Conservation (phyloP, 2,888 invertebrate species). For the Disparrhopalites patrizii region DNA sequence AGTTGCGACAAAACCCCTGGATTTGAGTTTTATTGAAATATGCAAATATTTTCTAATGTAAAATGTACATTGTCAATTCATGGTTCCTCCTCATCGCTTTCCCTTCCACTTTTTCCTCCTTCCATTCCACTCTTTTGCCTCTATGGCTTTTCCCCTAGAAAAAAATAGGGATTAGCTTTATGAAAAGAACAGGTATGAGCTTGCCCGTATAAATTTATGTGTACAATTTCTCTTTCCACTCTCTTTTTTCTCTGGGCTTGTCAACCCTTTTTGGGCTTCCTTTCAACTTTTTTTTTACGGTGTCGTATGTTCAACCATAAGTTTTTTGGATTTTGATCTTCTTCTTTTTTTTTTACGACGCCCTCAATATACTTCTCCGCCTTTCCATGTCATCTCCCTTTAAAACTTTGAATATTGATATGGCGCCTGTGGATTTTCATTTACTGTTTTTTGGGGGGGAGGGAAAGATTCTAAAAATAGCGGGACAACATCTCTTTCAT, state of each 20-base stretch:
- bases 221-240: neutral
- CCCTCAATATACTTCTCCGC: too few species aligned
- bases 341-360: too few species aligned
- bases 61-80: constrained; percentile 2
- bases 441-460: too few species aligned
- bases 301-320: too few species aligned
- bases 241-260: neutral
- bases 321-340: too few species aligned
- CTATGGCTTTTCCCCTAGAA: too few species aligned
- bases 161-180: neutral
- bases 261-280: neutral
- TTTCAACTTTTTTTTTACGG: neutral
- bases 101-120: neutral
- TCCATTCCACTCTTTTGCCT: too few species aligned
- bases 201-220: neutral
- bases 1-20: constrained; percentile 8
- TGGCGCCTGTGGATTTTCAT: too few species aligned
- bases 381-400: too few species aligned
- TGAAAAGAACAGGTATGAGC: neutral
- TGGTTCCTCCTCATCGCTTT: neutral
- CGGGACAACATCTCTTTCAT: too few species aligned
- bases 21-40: constrained; percentile 18
- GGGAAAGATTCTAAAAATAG: too few species aligned
- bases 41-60: constrained; percentile 11
- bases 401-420: too few species aligned